Conservation (phyloP, 2,113 vertebrate species). For the Collichthys lucidus region DNA sequence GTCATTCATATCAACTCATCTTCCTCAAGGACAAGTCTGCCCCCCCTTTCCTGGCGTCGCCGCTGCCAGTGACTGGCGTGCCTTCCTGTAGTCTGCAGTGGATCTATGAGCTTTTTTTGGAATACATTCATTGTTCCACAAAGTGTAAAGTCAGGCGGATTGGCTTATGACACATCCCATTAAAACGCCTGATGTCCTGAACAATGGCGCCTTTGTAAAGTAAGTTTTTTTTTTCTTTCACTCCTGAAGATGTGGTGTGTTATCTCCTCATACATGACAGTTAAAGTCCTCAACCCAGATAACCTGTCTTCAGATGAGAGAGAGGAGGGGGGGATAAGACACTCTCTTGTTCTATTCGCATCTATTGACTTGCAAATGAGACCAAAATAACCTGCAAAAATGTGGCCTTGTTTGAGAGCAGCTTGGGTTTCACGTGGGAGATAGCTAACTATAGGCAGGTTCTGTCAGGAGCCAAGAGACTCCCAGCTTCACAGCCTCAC, state of each 20-base stretch:
- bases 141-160: slow-evolving; percentile 62
- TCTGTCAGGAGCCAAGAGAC: slow-evolving; percentile 55
- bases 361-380: slow-evolving; percentile 82
- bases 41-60: neutral
- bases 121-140: slow-evolving; percentile 26
- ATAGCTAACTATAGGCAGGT: slow-evolving; percentile 74
- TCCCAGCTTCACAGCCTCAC: slow-evolving; percentile 27
- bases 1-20: slow-evolving; percentile 58
- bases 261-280: slow-evolving; percentile 68
- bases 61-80: slow-evolving; percentile 30
- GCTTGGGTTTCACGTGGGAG: slow-evolving; percentile 71
- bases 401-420: slow-evolving; percentile 69
- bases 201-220: slow-evolving; percentile 67
- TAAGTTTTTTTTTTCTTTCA: slow-evolving; percentile 28
- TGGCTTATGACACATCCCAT: slow-evolving; percentile 61
- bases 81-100: slow-evolving; percentile 2
- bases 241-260: slow-evolving; percentile 52
- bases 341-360: slow-evolving; percentile 65
- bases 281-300: slow-evolving; percentile 67
- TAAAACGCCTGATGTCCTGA: slow-evolving; percentile 56
- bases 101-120: slow-evolving; percentile 36
- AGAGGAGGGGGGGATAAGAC: slow-evolving; percentile 42
- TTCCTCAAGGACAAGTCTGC: slow-evolving; percentile 49
- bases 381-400: slow-evolving; percentile 77
- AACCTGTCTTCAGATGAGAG: slow-evolving; percentile 61